Percentiles rank a stretch among this genome's conserved stretches.
phyloP scores from a whole-genome alignment of 2,888 invertebrate species.

The Branchipolynoe longqiensis region DNA sequence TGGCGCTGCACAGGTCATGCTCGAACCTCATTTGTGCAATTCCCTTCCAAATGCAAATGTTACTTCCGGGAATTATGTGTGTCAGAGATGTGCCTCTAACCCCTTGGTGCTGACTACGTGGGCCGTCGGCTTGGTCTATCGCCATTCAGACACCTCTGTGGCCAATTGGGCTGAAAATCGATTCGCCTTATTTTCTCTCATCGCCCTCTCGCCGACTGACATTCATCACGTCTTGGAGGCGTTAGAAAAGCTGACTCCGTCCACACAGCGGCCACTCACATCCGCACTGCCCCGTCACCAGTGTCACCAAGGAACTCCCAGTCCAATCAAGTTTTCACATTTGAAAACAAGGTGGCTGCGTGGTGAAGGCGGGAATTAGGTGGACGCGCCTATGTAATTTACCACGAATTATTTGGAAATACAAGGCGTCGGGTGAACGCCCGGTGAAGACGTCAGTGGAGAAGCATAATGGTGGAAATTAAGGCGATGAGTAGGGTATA shows the following conservation, averaged over 20 bases:
- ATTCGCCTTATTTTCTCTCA: conserved; percentile 42
- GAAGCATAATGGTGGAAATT: conserved; percentile 47
- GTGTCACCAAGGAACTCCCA: neutral
- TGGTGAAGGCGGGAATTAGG: conserved; percentile 32
- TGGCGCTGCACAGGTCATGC: neutral
- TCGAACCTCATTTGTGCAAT: neutral
- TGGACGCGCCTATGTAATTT: conserved; percentile 7
- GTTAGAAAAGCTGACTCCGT: conserved; percentile 39
- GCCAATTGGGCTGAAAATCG: conserved; percentile 46
- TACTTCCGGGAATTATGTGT: too few species aligned
- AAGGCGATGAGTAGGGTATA: conserved; percentile 52
- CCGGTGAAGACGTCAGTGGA: conserved; percentile 53
- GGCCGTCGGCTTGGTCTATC: too few species aligned
- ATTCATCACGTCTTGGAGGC: conserved; percentile 17
- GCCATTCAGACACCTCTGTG: neutral
- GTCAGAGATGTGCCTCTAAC: neutral
- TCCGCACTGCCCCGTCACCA: neutral
- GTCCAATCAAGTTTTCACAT: conserved; percentile 53
- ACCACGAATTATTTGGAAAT: conserved; percentile 5
- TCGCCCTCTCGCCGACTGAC: neutral
- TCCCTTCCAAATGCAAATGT: too few species aligned
- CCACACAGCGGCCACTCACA: neutral
- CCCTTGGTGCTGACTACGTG: neutral
- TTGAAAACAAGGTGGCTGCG: conserved; percentile 42
- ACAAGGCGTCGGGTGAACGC: conserved; percentile 11